Evolutionary conservation across 2,113 vertebrate genomes (phyloP).

Genomic region (Cheirogaleus medius): DNA sequence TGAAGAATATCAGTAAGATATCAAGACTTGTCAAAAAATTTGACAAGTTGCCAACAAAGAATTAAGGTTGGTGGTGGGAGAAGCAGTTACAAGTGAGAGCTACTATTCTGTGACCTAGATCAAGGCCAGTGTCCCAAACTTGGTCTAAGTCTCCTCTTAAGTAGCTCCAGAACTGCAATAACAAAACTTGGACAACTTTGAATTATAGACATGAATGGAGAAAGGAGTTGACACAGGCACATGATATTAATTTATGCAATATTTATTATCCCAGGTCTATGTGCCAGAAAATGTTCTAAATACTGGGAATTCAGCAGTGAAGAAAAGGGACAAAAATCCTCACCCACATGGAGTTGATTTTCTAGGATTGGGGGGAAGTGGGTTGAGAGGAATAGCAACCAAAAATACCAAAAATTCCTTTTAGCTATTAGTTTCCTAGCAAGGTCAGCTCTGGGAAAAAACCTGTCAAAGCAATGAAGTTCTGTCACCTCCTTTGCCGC

Average conservation of each 20-base stretch:
- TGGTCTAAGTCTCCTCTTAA: neutral
- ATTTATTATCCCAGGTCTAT: neutral
- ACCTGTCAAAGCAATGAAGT: neutral
- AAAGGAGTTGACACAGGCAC: neutral
- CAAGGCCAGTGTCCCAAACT: neutral
- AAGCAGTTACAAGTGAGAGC: neutral
- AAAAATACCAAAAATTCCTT: conserved; percentile 15
- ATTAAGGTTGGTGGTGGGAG: neutral
- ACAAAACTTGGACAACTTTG: neutral
- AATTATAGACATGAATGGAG: neutral
- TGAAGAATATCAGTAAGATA: neutral
- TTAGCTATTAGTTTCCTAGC: neutral
- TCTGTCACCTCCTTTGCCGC: neutral
- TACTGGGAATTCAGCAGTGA: neutral
- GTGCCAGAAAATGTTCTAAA: conserved; percentile 10
- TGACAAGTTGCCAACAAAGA: neutral
- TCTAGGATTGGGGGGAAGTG: neutral
- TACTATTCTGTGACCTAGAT: neutral
- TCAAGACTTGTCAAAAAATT: neutral
- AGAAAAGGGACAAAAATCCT: neutral
- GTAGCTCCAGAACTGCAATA: neutral
- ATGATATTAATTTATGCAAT: neutral
- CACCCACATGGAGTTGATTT: neutral
- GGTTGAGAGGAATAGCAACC: neutral
- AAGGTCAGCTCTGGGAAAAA: neutral